Evolutionary conservation across 92 coral and sea anemone species (phyloP).

Genomic region (Actinernus sp.): DNA sequence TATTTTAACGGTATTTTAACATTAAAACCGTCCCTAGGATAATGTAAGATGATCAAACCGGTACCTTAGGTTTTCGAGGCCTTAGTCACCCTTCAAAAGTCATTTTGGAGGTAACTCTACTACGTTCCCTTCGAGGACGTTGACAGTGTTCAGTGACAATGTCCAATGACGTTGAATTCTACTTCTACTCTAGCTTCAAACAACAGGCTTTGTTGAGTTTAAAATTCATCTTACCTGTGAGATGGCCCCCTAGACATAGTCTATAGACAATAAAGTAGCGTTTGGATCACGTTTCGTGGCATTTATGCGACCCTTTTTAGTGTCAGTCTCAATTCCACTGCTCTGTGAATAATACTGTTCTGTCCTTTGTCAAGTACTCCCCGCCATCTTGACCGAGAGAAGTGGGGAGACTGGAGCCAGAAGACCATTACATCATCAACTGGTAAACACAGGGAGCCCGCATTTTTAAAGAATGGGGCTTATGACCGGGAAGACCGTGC

Average conservation of each 20-base stretch:
- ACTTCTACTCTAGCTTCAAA: neutral
- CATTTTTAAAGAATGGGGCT: no score
- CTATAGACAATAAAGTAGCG: conserved; percentile 24
- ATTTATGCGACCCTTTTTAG: conserved; percentile 9
- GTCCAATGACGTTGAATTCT: no score
- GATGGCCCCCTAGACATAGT: conserved; percentile 77
- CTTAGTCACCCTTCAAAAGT: no score
- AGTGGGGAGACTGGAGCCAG: conserved; percentile 6
- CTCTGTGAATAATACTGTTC: conserved; percentile 1
- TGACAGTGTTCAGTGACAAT: no score
- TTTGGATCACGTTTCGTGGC: conserved; percentile 10
- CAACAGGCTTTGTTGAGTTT: neutral
- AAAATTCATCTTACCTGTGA: conserved; percentile 59
- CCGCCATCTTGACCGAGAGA: conserved; percentile 57
- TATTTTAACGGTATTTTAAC: no score
- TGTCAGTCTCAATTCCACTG: conserved; percentile 3
- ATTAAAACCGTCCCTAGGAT: no score
- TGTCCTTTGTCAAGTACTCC: conserved; percentile 51
- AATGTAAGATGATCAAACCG: neutral
- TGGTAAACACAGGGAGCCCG: no score
- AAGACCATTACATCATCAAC: no score
- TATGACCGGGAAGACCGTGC: no score
- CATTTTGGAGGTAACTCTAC: no score
- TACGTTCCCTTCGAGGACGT: neutral
- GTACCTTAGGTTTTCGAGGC: neutral